Base-by-base conservation (phyloP, 2,888 invertebrate genomes). In the Drosophila parthenogenetica region DNA sequence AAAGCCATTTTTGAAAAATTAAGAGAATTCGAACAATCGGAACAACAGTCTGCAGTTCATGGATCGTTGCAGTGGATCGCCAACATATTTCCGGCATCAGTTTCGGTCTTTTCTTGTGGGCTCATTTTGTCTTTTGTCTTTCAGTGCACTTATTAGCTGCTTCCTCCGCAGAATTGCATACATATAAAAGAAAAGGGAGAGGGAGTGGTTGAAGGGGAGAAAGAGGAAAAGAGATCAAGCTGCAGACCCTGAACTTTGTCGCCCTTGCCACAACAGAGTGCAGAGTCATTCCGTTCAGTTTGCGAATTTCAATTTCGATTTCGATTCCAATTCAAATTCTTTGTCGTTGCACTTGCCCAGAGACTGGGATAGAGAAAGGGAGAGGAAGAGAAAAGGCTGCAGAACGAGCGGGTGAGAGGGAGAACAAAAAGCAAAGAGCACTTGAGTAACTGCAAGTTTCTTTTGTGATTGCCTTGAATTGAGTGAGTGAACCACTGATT, bases 201-300 rank as follows among this genome's bases (percentile, higher is more conserved):
- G 29, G 8, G 7, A 29, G 29, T 8, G 29, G 54, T 53, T 50
- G 67, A 60, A 60, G 4, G 53, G 65, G 67, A 73, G 64, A 78
- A 68, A 81, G 73, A 83, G 67, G 65, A 55, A 63, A 63, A 68
- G 64, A 71, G 67, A 81, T 72, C 61, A 51, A 49, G 55, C 42
- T 13, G 78, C 75, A 75, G 81, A 73, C 85, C 78, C 80, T 82
- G 85, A 82, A 80, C 85, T 80, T 80, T 85, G 82, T 82, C 86
- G 80, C 72, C 80, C 66, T 42, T 13, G 13, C 60, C 53, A 29
- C 29, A 29, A 29, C 7, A 29, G 25, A 61, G 55, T 49, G 55
- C 58, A 54, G 68, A 59, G 70, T 64, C 55, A 45, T 55, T 45
- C 8, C 19, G 11, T 29, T 40, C 58, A 75, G 55, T 57, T 49